These are phyloP conservation scores for Xyrichtys novacula DNA, from an alignment of 2,797 vertebrate species.

Conservation along the genomic window DNA sequence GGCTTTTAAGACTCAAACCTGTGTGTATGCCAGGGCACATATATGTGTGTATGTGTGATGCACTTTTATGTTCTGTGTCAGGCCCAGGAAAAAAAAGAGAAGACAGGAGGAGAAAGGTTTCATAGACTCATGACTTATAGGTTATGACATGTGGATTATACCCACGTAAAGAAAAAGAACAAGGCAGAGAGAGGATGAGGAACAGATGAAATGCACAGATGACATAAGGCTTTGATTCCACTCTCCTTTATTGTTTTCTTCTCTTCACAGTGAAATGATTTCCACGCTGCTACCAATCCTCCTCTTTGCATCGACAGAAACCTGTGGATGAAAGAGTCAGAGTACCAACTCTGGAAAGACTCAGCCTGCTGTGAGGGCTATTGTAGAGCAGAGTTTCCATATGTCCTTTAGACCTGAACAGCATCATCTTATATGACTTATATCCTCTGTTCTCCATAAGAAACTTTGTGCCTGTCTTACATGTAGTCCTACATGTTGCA, in stretches of 20 bases:
- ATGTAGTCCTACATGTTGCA: not conserved
- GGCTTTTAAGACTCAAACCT: slow-evolving; percentile 20
- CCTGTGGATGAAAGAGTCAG: slow-evolving; percentile 15
- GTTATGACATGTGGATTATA: slow-evolving; percentile 43
- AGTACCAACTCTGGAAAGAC: not conserved
- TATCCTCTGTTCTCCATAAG: not conserved
- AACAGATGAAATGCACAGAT: slow-evolving; percentile 9
- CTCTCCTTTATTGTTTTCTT: slow-evolving; percentile 38
- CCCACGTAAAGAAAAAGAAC: slow-evolving; percentile 34
- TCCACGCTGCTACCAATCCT: slow-evolving; percentile 25
- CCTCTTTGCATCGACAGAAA: slow-evolving; percentile 15
- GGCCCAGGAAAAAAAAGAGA: slow-evolving; percentile 7
- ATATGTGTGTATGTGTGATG: not conserved
- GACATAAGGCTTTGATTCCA: slow-evolving; percentile 44
- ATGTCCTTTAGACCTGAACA: slow-evolving; percentile 32
- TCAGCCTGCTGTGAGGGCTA: slow-evolving; percentile 37
- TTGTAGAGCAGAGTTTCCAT: slow-evolving; percentile 28
- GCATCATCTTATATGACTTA: slow-evolving; percentile 1
- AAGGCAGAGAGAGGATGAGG: slow-evolving; percentile 8
- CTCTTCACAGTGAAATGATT: slow-evolving; percentile 33
- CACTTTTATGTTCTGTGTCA: too few relatives aligned
- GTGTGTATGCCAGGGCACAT: slow-evolving; percentile 9
- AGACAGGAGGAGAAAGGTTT: slow-evolving; percentile 9
- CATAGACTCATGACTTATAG: slow-evolving; percentile 14
- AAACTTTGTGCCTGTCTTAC: not conserved